Evolutionary conservation across 2,888 invertebrate species (phyloP).

Genomic region (Andrena marginata): DNA sequence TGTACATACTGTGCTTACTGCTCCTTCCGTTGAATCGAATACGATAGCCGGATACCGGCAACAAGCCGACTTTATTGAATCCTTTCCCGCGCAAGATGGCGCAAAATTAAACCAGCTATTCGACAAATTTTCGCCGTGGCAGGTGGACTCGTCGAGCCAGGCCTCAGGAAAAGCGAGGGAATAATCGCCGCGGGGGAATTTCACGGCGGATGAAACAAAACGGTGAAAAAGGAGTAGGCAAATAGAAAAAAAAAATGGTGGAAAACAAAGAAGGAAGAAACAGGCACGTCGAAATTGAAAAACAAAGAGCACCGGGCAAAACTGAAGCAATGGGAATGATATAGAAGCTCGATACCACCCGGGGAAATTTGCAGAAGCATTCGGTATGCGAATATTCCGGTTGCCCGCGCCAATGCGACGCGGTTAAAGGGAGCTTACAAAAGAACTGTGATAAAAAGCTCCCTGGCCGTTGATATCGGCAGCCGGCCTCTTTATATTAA

Average conservation of each 20-base stretch:
- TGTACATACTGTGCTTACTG: not conserved
- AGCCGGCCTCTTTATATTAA: constrained; percentile 62
- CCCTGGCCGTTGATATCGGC: constrained; percentile 58
- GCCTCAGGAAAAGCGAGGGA: constrained; percentile 27
- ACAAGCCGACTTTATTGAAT: constrained; percentile 35
- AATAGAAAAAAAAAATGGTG: not conserved
- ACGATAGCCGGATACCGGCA: constrained; percentile 9
- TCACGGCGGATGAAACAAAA: constrained; percentile 25
- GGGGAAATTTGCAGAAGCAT: constrained; percentile 42
- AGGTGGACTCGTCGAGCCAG: constrained; percentile 8
- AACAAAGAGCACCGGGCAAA: constrained; percentile 31
- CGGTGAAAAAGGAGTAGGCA: not conserved
- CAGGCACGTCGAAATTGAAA: constrained; percentile 36
- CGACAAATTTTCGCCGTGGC: constrained; percentile 25
- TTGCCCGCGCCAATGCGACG: constrained; percentile 25
- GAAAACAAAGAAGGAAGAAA: not conserved
- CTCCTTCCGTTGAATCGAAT: not conserved
- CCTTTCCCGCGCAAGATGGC: not conserved
- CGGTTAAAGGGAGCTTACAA: constrained; percentile 43
- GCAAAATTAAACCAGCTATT: constrained; percentile 28
- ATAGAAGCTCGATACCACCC: constrained; percentile 61
- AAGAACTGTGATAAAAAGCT: constrained; percentile 49
- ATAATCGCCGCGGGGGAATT: constrained; percentile 36
- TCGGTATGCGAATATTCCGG: constrained; percentile 41
- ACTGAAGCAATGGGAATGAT: constrained; percentile 56